Evolutionary conservation across 2,797 vertebrate species (phyloP).

Genomic region (Falco peregrinus): DNA sequence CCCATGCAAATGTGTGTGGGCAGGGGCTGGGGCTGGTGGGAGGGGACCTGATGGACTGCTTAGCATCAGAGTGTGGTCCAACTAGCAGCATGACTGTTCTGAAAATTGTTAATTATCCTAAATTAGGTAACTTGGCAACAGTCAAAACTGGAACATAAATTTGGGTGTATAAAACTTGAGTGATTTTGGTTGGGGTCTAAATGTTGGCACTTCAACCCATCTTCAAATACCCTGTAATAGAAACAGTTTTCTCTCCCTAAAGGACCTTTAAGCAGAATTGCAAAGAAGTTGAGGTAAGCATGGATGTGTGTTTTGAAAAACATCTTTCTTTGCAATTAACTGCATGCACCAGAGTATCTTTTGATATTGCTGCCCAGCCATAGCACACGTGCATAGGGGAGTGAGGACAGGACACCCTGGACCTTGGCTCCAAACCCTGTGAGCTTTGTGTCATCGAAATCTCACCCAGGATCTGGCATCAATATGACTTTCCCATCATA

Average conservation of each 20-base stretch:
- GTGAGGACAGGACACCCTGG: accelerated
- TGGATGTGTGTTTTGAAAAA: neutral
- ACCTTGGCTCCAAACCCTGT: accelerated
- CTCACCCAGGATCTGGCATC: neutral
- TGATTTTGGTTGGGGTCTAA: neutral
- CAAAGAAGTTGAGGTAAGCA: neutral
- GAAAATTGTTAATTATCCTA: neutral
- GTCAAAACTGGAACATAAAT: neutral
- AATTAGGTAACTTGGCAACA: neutral
- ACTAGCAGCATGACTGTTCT: neutral
- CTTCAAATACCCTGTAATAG: neutral
- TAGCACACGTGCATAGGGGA: accelerated
- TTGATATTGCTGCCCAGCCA: neutral
- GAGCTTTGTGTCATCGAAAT: accelerated
- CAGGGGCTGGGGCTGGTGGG: neutral
- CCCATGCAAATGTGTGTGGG: accelerated
- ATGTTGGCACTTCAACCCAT: neutral
- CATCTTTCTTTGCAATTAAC: neutral
- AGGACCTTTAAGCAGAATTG: neutral
- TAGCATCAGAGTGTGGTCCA: no score
- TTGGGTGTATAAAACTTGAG: neutral
- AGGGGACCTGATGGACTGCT: neutral
- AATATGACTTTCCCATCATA: neutral
- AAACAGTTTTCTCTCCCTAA: neutral
- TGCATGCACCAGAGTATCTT: accelerated